These are phyloP conservation scores for Lordiphosa fenestrarum DNA, from an alignment of 2,888 invertebrate genomes.

Conservation along the genomic window DNA sequence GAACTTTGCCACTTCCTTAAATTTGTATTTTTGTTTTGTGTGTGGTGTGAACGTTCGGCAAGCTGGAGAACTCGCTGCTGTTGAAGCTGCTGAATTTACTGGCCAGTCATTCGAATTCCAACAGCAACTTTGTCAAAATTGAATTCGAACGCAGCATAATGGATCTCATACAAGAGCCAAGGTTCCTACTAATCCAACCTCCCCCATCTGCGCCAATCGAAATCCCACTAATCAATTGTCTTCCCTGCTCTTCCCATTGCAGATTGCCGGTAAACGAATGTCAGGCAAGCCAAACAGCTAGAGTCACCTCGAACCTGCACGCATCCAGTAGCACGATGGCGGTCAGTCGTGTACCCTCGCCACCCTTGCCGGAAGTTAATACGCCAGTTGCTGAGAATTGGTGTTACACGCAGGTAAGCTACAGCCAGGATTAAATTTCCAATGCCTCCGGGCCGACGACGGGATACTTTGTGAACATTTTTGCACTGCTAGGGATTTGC, in stretches of 20 bases:
- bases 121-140: conserved; percentile 70
- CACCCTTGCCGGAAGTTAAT: conserved; percentile 96
- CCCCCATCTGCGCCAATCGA: not conserved
- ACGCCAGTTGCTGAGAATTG: conserved; percentile 99
- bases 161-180: conserved; percentile 77
- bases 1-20: conserved; percentile 9
- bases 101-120: conserved; percentile 53
- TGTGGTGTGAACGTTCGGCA: conserved; percentile 41
- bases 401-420: conserved; percentile 98
- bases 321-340: conserved; percentile 94
- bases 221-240: conserved; percentile 21
- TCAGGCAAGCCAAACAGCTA: conserved; percentile 91
- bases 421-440: conserved; percentile 53
- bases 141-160: conserved; percentile 79
- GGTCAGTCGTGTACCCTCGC: conserved; percentile 97
- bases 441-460: not conserved
- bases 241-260: conserved; percentile 80
- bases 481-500: conserved; percentile 65
- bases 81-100: conserved; percentile 67
- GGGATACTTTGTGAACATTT: conserved; percentile 24
- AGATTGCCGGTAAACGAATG: conserved; percentile 91
- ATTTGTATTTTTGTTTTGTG: conserved; percentile 15
- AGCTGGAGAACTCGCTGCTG: conserved; percentile 70
- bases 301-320: conserved; percentile 90
- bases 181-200: conserved; percentile 33